Base-by-base conservation (phyloP, 2,888 invertebrate species). In the Pasiphila rectangulata region DNA sequence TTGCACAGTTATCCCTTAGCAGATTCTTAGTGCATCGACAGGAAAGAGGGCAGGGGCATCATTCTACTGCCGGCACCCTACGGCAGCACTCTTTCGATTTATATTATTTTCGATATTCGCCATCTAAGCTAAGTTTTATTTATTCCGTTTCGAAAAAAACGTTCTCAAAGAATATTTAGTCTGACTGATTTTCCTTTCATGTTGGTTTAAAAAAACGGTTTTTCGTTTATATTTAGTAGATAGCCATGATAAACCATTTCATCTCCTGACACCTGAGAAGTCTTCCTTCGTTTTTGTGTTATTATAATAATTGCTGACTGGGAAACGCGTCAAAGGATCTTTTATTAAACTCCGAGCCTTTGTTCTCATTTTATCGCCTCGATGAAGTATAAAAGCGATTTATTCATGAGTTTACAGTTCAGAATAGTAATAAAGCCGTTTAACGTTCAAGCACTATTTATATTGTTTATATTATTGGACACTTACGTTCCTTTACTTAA, bases 351-450 rank as follows among this genome's bases (percentile, higher is more conserved):
- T 60, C 54, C 34, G 50, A 54, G 64, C 65, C 67, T 69, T 74
- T 76, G 69, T 72, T 70, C 67, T 65, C 55, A 48, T 74, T 69
- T 59, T 64, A 66, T 68, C 53, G 57, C 54, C 56, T 54, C 51
- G 43, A 59, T 64, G 57, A 58, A 62, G 51, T 55, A 32, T 32
- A 47, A 50, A 37, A 42, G 30, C 24, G 23, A 47, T 52, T 58
- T 36, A 36, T 45, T 47, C 12, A 45, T 19, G 42, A 46, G 39
- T 43, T 48, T 35, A 40, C 42, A 37, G 25, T 32, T 35, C 16
- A 32, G 42, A 30, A 47, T 40, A 29, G 27, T 21, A 21, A 24
- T 47, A 38, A 27, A 37, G 37, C 13, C 19, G 13, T 9, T 24
- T 5, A 36, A 10, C 21, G 36, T 36, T 36, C 24, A 24, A 24